Base-by-base conservation (phyloP, 2,888 invertebrate genomes). In the Sarcophaga caerulescens region DNA sequence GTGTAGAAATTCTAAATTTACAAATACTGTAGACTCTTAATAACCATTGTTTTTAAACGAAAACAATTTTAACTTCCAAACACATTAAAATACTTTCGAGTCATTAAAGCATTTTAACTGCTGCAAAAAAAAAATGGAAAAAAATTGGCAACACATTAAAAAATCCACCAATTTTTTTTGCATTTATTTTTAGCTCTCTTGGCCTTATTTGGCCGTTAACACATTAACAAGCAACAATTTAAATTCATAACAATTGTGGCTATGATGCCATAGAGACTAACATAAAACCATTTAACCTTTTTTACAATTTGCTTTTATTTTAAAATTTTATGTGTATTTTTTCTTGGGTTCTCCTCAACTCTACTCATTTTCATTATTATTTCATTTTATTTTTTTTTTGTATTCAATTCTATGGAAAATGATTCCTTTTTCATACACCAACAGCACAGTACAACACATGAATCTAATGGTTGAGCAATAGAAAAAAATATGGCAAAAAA, bases 241-340 rank as follows among this genome's bases (percentile, higher is more conserved):
- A 71, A 82, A 82, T 45, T 25, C 57, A 70, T 57, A 70, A 75
- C 81, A 75, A 76, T 71, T 76, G 71, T 25, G 81, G 65, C 81
- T 76, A 45, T 68, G 17, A 52, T 52, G 35, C 35, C 35, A 52
- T 52, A 44, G 70, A 65, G 71, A 71, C 57, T 57, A 65, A 35
- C 35, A 35, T 35, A 35, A 52, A 82, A 82, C n/a, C 78, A 79
- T 63, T 65, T 57, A 47, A 65, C 12, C 21, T 17, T 44, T 68
- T 63, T 52, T 52, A 52, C 14, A 52, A 12, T 52, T 52, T 52
- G 4, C 52, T 52, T 52, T 17, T 14, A 12, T 12, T 52, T 52
- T 52, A 4, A 14, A 14, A 4, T 52, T 14, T 52, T 52, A 4
- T 14, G 4, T 4, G 10, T 47, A 3, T 17, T 17, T 14, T 14